Conservation (phyloP, 1,140 invertebrate genomes). For the Orius insidiosus region DNA sequence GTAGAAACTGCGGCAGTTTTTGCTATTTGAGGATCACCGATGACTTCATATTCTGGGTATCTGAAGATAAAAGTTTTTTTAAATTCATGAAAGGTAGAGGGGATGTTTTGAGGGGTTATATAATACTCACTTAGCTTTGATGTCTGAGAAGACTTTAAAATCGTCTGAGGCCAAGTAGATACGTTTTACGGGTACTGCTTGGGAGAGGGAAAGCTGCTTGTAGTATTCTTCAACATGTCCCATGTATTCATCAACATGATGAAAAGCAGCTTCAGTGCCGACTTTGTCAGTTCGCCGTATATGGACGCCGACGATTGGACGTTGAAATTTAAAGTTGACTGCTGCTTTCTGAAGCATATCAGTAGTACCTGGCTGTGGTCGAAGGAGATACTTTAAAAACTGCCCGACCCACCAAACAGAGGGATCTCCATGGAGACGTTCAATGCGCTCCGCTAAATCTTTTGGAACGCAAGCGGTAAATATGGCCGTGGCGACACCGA, state of each 20-base stretch:
- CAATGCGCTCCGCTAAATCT: constrained; percentile 63
- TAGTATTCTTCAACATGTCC: constrained; percentile 76
- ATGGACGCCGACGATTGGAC: constrained; percentile 64
- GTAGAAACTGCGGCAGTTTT: constrained; percentile 76
- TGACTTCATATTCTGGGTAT: constrained; percentile 71
- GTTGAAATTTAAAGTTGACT: constrained; percentile 61
- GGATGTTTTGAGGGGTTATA: too few relatives aligned
- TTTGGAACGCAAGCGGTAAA: constrained; percentile 84
- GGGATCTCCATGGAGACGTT: constrained; percentile 82
- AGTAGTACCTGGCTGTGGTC: constrained; percentile 57
- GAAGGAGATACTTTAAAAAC: constrained; percentile 75
- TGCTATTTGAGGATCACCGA: constrained; percentile 73
- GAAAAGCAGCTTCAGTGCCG: constrained; percentile 91
- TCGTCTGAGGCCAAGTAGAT: constrained; percentile 86
- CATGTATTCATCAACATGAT: constrained; percentile 96
- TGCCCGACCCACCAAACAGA: constrained; percentile 96
- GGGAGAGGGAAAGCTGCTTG: constrained; percentile 43
- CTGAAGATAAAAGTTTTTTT: constrained; percentile 26
- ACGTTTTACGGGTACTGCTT: constrained; percentile 38
- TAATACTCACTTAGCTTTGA: constrained; percentile 26
- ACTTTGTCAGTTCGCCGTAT: constrained; percentile 87
- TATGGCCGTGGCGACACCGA: constrained; percentile 77
- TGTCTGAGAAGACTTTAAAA: constrained; percentile 44
- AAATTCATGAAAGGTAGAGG: constrained; percentile 12
- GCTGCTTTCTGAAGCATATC: constrained; percentile 55